Evolutionary conservation across 2,113 vertebrate genomes (phyloP).

Genomic region (Bufo gargarizans): DNA sequence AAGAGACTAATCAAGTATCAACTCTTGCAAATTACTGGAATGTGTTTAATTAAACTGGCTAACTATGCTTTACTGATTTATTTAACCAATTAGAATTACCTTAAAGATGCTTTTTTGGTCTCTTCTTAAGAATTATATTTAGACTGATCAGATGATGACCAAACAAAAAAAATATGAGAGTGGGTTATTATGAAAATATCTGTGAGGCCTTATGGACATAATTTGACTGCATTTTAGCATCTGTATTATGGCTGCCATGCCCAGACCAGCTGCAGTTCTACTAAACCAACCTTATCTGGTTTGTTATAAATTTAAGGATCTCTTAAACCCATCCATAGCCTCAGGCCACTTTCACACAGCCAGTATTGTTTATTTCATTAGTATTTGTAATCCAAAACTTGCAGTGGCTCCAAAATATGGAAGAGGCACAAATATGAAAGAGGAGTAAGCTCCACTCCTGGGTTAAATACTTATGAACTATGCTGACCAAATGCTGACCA

Average conservation of each 20-base stretch:
- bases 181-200: not conserved
- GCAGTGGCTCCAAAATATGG: too few species aligned
- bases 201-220: not conserved
- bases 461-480: too few species aligned
- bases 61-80: conserved; percentile 39
- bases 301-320: not conserved
- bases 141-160: not conserved
- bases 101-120: not conserved
- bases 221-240: not conserved
- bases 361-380: too few species aligned
- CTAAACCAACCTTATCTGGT: not conserved
- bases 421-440: too few species aligned
- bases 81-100: conserved; percentile 40
- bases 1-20: conserved; percentile 20
- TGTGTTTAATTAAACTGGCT: conserved; percentile 35
- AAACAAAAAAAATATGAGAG: not conserved
- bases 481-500: too few species aligned
- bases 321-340: too few species aligned
- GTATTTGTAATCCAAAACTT: too few species aligned
- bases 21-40: conserved; percentile 30
- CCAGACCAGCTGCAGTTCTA: not conserved
- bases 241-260: not conserved
- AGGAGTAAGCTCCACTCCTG: too few species aligned
- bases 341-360: too few species aligned
- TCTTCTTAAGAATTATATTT: not conserved